A percentile compares a stretch with the other conserved stretches of the same genome.
Conservation (phyloP, 2,888 invertebrate genomes). For the Zeuzera pyrina region DNA sequence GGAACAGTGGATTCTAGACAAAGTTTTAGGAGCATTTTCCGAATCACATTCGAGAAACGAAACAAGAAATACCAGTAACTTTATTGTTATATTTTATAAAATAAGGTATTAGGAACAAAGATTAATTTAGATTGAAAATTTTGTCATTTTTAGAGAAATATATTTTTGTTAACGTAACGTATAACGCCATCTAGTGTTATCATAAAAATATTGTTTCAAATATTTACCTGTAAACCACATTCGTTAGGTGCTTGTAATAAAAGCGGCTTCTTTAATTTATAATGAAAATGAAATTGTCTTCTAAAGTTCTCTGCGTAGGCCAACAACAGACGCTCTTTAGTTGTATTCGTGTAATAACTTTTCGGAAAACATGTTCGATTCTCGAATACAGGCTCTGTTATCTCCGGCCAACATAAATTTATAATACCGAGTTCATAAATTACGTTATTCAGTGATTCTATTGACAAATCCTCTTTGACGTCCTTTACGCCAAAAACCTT, state of each 20-base stretch:
- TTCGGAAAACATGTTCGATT: conserved; percentile 74
- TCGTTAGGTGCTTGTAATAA: conserved; percentile 83
- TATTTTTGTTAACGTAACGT: not conserved
- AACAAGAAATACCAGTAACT: too few species aligned
- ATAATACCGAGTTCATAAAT: conserved; percentile 75
- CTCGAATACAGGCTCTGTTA: conserved; percentile 68
- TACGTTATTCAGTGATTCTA: conserved; percentile 71
- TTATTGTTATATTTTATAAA: too few species aligned
- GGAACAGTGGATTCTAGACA: too few species aligned
- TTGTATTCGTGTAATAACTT: conserved; percentile 76
- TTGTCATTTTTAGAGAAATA: not conserved
- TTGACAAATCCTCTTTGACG: conserved; percentile 49
- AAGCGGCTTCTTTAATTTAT: conserved; percentile 75
- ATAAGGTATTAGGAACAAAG: too few species aligned
- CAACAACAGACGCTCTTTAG: conserved; percentile 80
- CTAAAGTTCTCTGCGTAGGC: conserved; percentile 86
- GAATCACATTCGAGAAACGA: too few species aligned
- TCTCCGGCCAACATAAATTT: conserved; percentile 77
- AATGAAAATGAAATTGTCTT: conserved; percentile 75
- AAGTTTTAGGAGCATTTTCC: too few species aligned
- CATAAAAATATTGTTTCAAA: conserved; percentile 2
- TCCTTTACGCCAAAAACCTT: conserved; percentile 47
- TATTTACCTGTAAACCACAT: conserved; percentile 79
- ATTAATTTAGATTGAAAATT: not conserved
- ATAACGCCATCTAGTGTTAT: conserved; percentile 22